These are phyloP conservation scores for Schizopygopsis malacanthus DNA, from an alignment of 2,797 vertebrate genomes.

Conservation along the genomic window DNA sequence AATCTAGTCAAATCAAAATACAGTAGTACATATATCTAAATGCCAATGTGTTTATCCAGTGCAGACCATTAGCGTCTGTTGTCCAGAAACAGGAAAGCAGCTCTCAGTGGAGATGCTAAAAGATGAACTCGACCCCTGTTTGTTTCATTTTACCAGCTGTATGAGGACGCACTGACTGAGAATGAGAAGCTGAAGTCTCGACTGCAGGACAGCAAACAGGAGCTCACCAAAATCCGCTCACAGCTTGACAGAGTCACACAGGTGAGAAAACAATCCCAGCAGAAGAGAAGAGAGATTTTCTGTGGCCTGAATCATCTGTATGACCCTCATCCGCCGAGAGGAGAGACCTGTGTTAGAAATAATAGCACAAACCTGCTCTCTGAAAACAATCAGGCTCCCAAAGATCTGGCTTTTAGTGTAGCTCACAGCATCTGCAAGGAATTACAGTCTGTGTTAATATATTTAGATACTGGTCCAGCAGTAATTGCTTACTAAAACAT, in stretches of 20 bases:
- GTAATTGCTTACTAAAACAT: not conserved
- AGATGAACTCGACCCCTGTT: not conserved
- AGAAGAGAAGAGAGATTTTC: not conserved
- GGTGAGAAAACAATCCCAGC: conserved; percentile 72
- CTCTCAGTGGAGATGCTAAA: conserved; percentile 17
- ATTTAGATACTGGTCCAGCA: not conserved
- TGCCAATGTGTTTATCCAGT: not conserved
- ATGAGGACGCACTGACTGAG: conserved; percentile 90
- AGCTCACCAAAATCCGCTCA: conserved; percentile 86
- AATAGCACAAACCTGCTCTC: conserved; percentile 1
- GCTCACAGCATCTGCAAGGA: conserved; percentile 17
- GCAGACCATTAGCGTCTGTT: not conserved
- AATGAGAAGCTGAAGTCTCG: conserved; percentile 93
- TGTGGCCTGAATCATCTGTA: not conserved
- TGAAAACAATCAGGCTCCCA: not conserved
- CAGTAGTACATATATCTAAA: not conserved
- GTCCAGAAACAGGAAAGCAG: conserved; percentile 10
- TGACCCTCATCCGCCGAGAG: not conserved
- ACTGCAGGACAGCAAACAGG: conserved; percentile 90
- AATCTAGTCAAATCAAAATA: not conserved
- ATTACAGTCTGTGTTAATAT: conserved; percentile 18
- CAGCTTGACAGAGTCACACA: conserved; percentile 91
- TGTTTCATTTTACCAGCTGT: conserved; percentile 78
- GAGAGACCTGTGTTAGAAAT: not conserved
- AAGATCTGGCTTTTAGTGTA: conserved; percentile 5